Evolutionary conservation across 2,113 vertebrate species (phyloP).

Genomic region (Periophthalmus modestus): DNA sequence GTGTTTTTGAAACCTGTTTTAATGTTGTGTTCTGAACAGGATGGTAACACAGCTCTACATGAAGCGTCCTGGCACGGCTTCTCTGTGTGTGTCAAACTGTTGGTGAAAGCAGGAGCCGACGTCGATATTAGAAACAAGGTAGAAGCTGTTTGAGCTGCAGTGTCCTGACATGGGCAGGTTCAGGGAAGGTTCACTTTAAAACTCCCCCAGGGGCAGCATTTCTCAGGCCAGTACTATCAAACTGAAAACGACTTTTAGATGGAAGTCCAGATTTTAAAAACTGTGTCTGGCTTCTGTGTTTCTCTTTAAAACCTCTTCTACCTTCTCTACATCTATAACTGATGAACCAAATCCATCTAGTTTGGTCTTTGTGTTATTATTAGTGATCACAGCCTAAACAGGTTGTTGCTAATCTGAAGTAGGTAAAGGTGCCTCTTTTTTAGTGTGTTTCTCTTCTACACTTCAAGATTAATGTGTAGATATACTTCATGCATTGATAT

Average conservation of each 20-base stretch:
- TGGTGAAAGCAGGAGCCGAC: constrained; percentile 87
- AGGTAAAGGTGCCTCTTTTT: too few relatives aligned
- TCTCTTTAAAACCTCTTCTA: too few relatives aligned
- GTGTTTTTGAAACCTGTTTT: too few relatives aligned
- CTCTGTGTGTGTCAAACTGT: constrained; percentile 86
- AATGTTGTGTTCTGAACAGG: constrained; percentile 66
- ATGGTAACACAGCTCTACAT: constrained; percentile 89
- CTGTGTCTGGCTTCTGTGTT: too few relatives aligned
- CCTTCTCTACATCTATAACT: neutral
- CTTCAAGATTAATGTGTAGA: neutral
- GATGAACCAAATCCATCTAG: neutral
- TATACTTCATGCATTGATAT: neutral
- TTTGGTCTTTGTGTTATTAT: neutral
- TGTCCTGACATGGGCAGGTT: too few relatives aligned
- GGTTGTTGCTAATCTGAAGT: too few relatives aligned
- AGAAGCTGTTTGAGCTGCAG: neutral
- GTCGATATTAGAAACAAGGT: constrained; percentile 90
- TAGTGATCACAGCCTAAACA: too few relatives aligned
- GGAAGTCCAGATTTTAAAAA: too few relatives aligned
- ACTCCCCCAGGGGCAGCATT: too few relatives aligned
- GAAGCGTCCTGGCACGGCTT: constrained; percentile 92
- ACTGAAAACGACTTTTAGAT: too few relatives aligned
- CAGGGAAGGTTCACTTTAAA: too few relatives aligned
- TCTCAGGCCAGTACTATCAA: too few relatives aligned
- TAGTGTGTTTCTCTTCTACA: neutral